Percentiles rank a stretch among this genome's conserved stretches.
These are phyloP conservation scores for Pachliopta kotzebuea DNA, from an alignment of 2,888 invertebrate genomes.

Conservation along the genomic window DNA sequence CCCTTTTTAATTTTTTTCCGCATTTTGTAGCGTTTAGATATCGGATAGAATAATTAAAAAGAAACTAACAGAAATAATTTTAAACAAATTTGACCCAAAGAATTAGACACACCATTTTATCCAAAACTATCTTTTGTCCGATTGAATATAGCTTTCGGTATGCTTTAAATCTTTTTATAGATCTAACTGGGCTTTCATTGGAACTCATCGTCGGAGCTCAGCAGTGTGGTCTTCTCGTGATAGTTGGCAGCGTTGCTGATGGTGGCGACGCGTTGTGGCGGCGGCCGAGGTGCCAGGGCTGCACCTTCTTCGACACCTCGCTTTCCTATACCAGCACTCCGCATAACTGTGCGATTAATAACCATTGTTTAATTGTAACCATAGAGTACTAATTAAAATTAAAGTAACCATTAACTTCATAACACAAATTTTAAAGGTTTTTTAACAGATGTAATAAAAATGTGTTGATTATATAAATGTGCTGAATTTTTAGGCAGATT, in stretches of 20 bases:
- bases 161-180: neutral
- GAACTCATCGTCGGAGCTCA: constrained; percentile 97
- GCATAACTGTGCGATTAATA: constrained; percentile 56
- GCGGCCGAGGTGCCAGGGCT: constrained; percentile 79
- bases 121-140: neutral
- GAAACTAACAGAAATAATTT: too few species aligned
- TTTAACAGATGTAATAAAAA: neutral
- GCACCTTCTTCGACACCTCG: constrained; percentile 69
- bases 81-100: neutral
- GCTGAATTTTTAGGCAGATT: neutral
- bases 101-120: neutral
- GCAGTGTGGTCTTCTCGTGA: constrained; percentile 97
- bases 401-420: neutral
- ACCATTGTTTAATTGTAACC: constrained; percentile 7
- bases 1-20: too few species aligned
- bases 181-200: constrained; percentile 77
- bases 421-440: neutral
- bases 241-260: constrained; percentile 88
- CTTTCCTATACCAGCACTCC: constrained; percentile 55
- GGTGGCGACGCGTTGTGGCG: constrained; percentile 88
- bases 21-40: too few species aligned
- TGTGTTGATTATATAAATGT: neutral
- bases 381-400: neutral
- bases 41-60: too few species aligned
- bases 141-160: neutral